A percentile compares a stretch with the other conserved stretches of the same genome.
Evolutionary conservation across 2,113 vertebrate species (phyloP).

Genomic region (Aix galericulata): DNA sequence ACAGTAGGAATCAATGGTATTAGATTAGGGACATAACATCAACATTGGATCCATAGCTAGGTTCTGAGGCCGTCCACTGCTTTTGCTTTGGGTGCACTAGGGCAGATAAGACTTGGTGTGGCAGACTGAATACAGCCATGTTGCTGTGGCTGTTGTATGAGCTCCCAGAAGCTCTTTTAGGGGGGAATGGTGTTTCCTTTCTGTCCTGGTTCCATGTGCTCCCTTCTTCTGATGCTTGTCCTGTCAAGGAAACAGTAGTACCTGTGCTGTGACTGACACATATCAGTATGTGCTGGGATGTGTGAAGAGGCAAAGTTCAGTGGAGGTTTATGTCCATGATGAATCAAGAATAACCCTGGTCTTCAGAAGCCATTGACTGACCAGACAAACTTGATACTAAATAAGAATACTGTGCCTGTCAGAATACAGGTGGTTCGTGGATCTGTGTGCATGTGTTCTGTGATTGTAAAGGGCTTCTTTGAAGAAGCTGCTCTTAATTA

Average conservation of each 20-base stretch:
- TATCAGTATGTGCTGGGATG: background rate
- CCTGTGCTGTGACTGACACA: too few relatives aligned
- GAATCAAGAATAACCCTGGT: background rate
- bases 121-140: background rate
- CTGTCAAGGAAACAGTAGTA: background rate
- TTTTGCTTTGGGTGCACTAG: background rate
- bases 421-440: background rate
- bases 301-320: background rate
- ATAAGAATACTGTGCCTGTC: background rate
- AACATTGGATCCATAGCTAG: background rate
- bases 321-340: background rate
- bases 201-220: background rate
- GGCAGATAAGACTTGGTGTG: background rate
- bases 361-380: background rate
- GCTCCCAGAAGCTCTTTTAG: background rate
- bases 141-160: background rate
- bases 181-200: rapidly evolving
- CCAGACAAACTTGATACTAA: background rate
- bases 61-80: background rate
- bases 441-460: background rate
- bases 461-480: background rate
- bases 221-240: background rate
- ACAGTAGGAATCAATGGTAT: background rate
- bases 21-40: background rate
- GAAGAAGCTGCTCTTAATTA: background rate